A percentile compares a stretch with the other conserved stretches of the same genome.
These are phyloP conservation scores for Mellilla xanthometata DNA, from an alignment of 2,888 invertebrate genomes.

Conservation along the genomic window DNA sequence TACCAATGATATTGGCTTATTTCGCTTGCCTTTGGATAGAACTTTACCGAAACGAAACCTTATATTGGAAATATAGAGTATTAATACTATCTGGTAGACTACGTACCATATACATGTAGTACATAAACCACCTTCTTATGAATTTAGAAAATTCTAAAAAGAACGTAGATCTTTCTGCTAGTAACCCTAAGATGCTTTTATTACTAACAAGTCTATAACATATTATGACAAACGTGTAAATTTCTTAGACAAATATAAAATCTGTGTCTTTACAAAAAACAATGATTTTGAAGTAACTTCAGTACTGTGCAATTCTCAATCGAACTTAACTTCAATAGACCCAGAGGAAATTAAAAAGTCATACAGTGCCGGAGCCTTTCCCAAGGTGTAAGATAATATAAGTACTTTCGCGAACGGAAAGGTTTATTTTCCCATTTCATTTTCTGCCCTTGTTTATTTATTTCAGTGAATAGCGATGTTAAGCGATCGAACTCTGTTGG, in stretches of 20 bases:
- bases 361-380: constrained; percentile 22
- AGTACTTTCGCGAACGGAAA: constrained; percentile 17
- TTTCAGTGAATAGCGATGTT: constrained; percentile 31
- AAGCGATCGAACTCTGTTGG: constrained; percentile 34
- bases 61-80: no score
- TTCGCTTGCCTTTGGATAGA: no score
- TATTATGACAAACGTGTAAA: no score
- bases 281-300: not conserved
- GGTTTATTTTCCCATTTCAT: constrained; percentile 20
- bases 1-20: no score
- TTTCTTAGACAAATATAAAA: constrained; percentile 1
- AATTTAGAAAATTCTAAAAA: no score
- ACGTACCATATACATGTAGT: no score
- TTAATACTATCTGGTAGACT: no score
- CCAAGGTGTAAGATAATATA: constrained; percentile 16
- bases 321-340: constrained; percentile 17
- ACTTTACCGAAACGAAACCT: no score
- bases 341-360: constrained; percentile 28
- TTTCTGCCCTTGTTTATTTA: constrained; percentile 29
- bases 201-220: no score
- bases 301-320: constrained; percentile 16
- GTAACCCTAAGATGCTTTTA: no score
- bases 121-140: no score
- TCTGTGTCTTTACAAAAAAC: constrained; percentile 1
- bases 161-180: no score